Conservation (phyloP, 30 jellyfish, hydroid and myxozoan species). For the Hydractinia symbiolongicarpus region DNA sequence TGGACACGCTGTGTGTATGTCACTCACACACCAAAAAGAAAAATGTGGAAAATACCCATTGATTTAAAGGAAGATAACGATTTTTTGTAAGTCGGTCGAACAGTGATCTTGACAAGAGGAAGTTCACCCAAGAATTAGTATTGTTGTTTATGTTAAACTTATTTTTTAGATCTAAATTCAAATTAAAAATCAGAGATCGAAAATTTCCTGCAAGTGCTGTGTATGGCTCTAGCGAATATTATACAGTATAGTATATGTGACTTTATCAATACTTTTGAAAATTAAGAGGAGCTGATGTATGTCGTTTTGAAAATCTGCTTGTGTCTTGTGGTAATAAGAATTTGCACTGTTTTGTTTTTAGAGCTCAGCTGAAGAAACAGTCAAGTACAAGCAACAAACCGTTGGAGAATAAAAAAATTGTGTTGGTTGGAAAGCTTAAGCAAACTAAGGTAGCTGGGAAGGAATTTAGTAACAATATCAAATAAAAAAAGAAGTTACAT, state of each 20-base stretch:
- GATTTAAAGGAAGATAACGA: conserved; percentile 45
- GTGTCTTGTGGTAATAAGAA: too few relatives aligned
- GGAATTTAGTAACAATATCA: too few relatives aligned
- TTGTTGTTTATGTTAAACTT: conserved; percentile 6
- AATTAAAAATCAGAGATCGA: conserved; percentile 49
- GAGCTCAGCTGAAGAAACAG: not conserved
- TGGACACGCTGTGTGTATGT: conserved; percentile 82
- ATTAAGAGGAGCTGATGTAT: too few relatives aligned
- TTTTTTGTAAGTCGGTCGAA: conserved; percentile 45
- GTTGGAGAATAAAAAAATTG: conserved; percentile 40
- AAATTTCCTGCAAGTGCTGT: conserved; percentile 33
- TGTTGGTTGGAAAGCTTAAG: conserved; percentile 41
- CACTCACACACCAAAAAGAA: conserved; percentile 79
- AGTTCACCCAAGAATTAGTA: not conserved
- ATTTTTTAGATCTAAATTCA: conserved; percentile 30
- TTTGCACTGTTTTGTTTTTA: not conserved
- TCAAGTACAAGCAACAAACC: conserved; percentile 51
- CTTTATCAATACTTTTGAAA: too few relatives aligned
- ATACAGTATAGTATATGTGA: too few relatives aligned
- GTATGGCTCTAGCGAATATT: not conserved
- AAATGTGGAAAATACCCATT: conserved; percentile 36
- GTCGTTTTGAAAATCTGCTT: too few relatives aligned
- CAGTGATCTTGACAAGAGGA: not conserved
- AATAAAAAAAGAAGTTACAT: too few relatives aligned
- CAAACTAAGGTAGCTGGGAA: conserved; percentile 36